These are phyloP conservation scores for Girardia tigrina DNA, from an alignment of 2,888 invertebrate genomes.

Conservation along the genomic window DNA sequence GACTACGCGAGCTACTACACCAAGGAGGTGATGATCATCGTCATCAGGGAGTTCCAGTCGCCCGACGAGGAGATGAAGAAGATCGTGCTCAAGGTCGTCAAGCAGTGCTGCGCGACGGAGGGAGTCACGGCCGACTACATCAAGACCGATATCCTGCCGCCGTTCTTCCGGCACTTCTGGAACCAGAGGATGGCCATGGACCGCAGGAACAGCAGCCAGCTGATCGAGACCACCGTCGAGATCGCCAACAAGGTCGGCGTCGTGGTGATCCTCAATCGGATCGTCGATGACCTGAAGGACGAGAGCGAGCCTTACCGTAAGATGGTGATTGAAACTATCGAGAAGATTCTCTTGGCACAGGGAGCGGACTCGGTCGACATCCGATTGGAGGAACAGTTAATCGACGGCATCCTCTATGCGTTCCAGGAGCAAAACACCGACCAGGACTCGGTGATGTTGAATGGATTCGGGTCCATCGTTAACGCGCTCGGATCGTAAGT, in stretches of 20 bases:
- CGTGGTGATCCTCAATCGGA: slow-evolving; percentile 92
- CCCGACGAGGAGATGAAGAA: slow-evolving; percentile 99
- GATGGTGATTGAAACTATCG: slow-evolving; percentile 99
- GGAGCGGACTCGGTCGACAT: slow-evolving; percentile 97
- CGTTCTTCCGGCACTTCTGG: slow-evolving; percentile 99
- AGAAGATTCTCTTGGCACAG: slow-evolving; percentile 89
- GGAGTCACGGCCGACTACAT: slow-evolving; percentile 99
- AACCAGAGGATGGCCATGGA: slow-evolving; percentile 98
- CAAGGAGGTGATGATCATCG: slow-evolving; percentile 92
- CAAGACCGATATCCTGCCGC: slow-evolving; percentile 92
- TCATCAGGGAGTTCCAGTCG: slow-evolving; percentile 96
- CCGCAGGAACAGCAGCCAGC: slow-evolving; percentile 80
- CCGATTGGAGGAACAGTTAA: slow-evolving; percentile 88
- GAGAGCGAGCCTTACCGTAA: slow-evolving; percentile 98
- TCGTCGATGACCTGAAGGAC: slow-evolving; percentile 96
- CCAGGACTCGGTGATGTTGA: slow-evolving; percentile 92
- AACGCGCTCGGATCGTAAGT: slow-evolving; percentile 82
- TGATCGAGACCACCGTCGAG: slow-evolving; percentile 98
- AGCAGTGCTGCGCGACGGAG: slow-evolving; percentile 98
- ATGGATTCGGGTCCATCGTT: slow-evolving; percentile 96
- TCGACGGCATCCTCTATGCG: slow-evolving; percentile 95
- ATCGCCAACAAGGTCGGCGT: slow-evolving; percentile 99
- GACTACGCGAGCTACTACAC: slow-evolving; percentile 99
- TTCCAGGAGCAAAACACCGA: slow-evolving; percentile 98
- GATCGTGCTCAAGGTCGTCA: slow-evolving; percentile 87